Base-by-base conservation (phyloP, 64 coral and sea anemone genomes). In the Montipora cactus region DNA sequence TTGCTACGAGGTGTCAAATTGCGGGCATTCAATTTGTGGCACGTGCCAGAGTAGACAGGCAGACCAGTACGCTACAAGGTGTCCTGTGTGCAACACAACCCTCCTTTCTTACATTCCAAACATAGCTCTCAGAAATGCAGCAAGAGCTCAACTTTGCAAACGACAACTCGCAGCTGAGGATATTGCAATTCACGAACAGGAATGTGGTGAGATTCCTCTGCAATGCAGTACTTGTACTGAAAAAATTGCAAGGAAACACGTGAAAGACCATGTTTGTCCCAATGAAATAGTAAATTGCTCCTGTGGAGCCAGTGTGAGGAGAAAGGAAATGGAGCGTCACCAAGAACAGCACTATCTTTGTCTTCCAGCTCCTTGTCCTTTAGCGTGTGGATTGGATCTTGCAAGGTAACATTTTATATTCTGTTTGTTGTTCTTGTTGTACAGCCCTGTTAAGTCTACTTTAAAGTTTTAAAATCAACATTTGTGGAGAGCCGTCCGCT, bases 41-140 rank as follows among this genome's bases (percentile, higher is more conserved):
- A 44, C 76, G 5, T 78, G 44, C 8, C 76, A 48, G 15, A 47
- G 14, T 4, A 78, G 76, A 13, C 46, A 78, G 28, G 76, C 6
- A 2, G 59, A 62, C 59, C 59, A 62, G 12, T 62, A 5, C 2
- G 12, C 59, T 12, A 62, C 8, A 11, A 78, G 12, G 28, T 78
- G 76, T 78, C 76, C 76, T 10, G 76, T 78, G 76, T 78, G 45
- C 44, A 78, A 78, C 18, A 47, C 9, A 4, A 78, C 5, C 14
- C 45, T 78, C 37, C 14, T 49, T 3, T 47, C 10, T 13, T 78
- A 78, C 44, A 78, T 78, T 48, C 76, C 76, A 18, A 78, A 78
- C 44, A 78, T 78, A 46, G 76, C 76, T 78, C 76, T 78, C 44
- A 78, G 76, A 78, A 78, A 13, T 48, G 44, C 76, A 47, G 76